Evolutionary conservation across 2,888 invertebrate species (phyloP).

Genomic region (Mimachlamys varia): DNA sequence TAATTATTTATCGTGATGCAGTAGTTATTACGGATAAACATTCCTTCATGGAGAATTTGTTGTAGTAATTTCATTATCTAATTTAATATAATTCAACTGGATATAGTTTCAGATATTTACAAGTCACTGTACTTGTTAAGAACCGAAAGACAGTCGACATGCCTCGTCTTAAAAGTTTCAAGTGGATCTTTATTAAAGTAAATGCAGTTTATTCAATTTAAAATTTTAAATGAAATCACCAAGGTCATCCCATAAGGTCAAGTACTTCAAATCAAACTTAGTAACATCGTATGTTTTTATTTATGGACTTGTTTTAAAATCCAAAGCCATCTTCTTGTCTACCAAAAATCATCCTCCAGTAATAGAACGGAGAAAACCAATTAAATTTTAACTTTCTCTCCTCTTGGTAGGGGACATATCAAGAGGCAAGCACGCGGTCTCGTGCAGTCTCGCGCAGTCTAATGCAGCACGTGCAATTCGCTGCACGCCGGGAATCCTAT

Average conservation of each 20-base stretch:
- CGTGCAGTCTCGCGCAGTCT: neutral
- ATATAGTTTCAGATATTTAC: neutral
- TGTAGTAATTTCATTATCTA: no score
- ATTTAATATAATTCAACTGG: neutral
- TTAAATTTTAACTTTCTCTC: slow-evolving; percentile 27
- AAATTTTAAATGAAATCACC: neutral
- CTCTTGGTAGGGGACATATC: neutral
- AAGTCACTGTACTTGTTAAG: neutral
- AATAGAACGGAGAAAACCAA: slow-evolving; percentile 14
- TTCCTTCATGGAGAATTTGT: no score
- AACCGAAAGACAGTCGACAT: neutral
- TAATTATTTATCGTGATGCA: no score
- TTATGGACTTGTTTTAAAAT: neutral
- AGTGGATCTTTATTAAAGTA: neutral
- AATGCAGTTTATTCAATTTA: neutral
- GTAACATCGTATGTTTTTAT: slow-evolving; percentile 9
- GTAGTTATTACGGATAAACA: no score
- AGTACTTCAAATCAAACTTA: neutral
- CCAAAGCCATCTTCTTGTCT: slow-evolving; percentile 20
- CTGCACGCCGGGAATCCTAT: neutral
- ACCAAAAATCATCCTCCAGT: neutral
- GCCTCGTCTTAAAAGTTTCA: neutral
- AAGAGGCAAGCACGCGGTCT: neutral
- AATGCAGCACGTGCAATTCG: neutral
- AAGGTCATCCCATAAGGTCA: neutral